These are phyloP conservation scores for Amiota minor DNA, from an alignment of 2,888 invertebrate genomes.

Conservation along the genomic window DNA sequence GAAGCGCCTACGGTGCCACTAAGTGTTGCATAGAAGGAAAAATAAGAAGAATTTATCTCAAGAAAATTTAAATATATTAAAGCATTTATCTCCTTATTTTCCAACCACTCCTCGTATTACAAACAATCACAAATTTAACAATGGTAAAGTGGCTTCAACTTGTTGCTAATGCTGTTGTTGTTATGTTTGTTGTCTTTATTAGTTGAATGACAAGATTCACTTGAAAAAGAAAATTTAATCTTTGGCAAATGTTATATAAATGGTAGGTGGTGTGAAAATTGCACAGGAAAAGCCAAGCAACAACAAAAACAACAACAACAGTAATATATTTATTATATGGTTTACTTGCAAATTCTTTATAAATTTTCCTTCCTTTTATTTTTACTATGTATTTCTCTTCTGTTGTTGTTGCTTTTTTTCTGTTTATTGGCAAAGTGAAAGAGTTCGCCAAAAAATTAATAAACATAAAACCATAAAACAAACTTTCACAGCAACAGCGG, in stretches of 20 bases:
- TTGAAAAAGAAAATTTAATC: slow-evolving; percentile 7
- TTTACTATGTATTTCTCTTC: not conserved
- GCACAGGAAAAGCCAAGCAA: slow-evolving; percentile 11
- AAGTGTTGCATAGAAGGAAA: too few relatives aligned
- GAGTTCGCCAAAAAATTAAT: not conserved
- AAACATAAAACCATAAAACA: not conserved
- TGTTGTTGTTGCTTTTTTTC: not conserved
- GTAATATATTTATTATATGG: not conserved
- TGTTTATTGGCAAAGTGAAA: slow-evolving; percentile 4
- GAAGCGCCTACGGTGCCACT: too few relatives aligned
- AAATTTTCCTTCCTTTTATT: not conserved
- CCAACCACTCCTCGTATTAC: too few relatives aligned
- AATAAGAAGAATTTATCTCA: too few relatives aligned
- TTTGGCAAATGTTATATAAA: slow-evolving; percentile 5
- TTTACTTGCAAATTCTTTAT: not conserved
- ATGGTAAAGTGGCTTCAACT: not conserved
- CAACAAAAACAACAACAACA: not conserved
- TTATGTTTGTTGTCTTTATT: not conserved
- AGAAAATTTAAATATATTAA: too few relatives aligned
- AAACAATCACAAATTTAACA: too few relatives aligned
- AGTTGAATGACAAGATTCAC: slow-evolving; percentile 11
- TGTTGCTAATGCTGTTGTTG: too few relatives aligned
- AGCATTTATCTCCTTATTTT: too few relatives aligned
- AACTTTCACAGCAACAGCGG: not conserved
- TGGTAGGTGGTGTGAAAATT: slow-evolving; percentile 18